phyloP scores from a whole-genome alignment of 2,113 vertebrate species.

The Dasyurus viverrinus region DNA sequence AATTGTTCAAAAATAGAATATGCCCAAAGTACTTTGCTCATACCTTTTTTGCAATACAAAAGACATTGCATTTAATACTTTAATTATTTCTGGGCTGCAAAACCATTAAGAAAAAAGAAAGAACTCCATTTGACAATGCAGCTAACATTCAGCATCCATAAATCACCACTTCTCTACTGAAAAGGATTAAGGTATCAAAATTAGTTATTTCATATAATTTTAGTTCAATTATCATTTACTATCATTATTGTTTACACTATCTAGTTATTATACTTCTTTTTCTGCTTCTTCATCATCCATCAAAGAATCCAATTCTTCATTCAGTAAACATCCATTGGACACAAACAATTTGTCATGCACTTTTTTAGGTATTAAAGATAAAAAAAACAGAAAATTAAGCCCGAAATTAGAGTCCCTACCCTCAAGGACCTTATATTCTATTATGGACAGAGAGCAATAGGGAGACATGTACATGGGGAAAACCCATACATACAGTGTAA shows the following conservation, averaged over 20 bases:
- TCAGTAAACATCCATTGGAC: fast-evolving
- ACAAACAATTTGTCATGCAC: not conserved
- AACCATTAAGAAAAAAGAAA: not conserved
- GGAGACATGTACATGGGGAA: not conserved
- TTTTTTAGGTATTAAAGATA: not conserved
- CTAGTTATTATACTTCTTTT: not conserved
- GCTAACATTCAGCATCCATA: not conserved
- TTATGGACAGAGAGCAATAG: not conserved
- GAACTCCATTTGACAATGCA: not conserved
- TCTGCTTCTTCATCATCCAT: not conserved
- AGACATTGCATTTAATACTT: not conserved
- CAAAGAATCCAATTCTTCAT: not conserved
- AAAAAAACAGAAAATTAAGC: fast-evolving
- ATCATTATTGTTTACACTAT: not conserved
- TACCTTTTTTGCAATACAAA: not conserved
- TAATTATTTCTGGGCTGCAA: not conserved
- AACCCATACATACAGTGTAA: not conserved
- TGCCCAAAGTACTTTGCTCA: not conserved
- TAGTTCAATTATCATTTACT: not conserved
- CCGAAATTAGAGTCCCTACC: not conserved
- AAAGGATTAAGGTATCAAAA: not conserved
- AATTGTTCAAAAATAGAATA: not conserved
- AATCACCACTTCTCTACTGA: not conserved
- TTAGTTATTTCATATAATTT: not conserved
- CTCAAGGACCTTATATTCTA: not conserved